Percentiles rank a stretch among this genome's conserved stretches.
Conservation (phyloP, 2,113 vertebrate genomes). For the Ursus arctos region DNA sequence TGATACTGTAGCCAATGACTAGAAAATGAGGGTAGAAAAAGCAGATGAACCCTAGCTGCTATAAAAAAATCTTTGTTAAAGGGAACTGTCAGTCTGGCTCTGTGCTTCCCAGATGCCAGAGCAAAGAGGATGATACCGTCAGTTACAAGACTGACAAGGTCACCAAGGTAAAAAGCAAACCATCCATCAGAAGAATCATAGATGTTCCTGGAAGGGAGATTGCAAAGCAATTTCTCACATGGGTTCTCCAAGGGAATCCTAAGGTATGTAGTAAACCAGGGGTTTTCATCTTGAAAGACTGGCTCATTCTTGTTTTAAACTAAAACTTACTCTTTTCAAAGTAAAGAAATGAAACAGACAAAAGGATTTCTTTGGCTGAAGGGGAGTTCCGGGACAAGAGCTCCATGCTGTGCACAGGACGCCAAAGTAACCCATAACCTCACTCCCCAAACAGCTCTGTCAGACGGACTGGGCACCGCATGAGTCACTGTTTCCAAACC, state of each 20-base stretch:
- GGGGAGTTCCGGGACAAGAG: background rate
- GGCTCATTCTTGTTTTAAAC: background rate
- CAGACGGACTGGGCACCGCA: background rate
- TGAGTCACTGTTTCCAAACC: slow-evolving; percentile 33
- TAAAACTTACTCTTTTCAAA: background rate
- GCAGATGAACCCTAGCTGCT: background rate
- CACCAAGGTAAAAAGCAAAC: background rate
- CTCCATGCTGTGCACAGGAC: background rate
- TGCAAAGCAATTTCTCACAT: slow-evolving; percentile 15
- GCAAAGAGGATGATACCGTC: background rate
- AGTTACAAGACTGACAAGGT: background rate
- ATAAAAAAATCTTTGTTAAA: background rate
- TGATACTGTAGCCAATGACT: background rate
- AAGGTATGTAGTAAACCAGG: background rate
- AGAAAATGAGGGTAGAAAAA: background rate
- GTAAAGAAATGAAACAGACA: background rate
- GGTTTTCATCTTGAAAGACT: slow-evolving; percentile 30
- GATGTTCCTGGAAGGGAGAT: background rate
- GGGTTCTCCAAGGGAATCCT: background rate
- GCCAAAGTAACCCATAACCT: background rate
- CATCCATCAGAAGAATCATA: background rate
- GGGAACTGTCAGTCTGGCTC: background rate
- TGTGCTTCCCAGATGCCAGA: slow-evolving; percentile 10
- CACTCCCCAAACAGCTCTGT: background rate
- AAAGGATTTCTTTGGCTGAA: background rate